These are phyloP conservation scores for Peromyscus californicus DNA, from an alignment of 2,113 vertebrate species.

Conservation along the genomic window DNA sequence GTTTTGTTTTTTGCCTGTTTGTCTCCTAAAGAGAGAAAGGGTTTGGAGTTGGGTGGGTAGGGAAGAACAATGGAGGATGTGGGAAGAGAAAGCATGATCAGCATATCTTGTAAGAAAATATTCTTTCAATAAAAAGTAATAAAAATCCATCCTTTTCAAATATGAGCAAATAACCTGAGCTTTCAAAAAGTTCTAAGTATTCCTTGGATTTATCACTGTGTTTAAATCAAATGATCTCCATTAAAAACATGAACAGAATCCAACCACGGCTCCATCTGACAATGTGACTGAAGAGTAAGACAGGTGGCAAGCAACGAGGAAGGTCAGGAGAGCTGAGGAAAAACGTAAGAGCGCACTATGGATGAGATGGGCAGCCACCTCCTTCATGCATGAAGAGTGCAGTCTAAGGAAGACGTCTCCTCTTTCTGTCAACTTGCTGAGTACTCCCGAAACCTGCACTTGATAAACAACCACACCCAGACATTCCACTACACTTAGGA, in stretches of 20 bases:
- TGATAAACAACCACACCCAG: slow-evolving; percentile 72
- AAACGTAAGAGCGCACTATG: slow-evolving; percentile 56
- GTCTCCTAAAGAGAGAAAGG: background rate
- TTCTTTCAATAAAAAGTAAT: background rate
- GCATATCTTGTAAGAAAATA: background rate
- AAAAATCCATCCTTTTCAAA: background rate
- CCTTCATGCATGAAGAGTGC: slow-evolving; percentile 67
- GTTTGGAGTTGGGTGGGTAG: too few relatives aligned
- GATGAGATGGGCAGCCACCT: slow-evolving; percentile 74
- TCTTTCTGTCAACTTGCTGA: slow-evolving; percentile 67
- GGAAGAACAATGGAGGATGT: background rate
- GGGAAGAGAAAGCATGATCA: background rate
- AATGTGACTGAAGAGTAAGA: slow-evolving; percentile 64
- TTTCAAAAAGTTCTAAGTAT: slow-evolving; percentile 18
- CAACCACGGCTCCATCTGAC: slow-evolving; percentile 41
- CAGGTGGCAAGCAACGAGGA: slow-evolving; percentile 69
- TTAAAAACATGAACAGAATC: slow-evolving; percentile 39
- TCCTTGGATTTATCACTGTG: slow-evolving; percentile 24
- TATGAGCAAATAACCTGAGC: slow-evolving; percentile 29
- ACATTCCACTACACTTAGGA: slow-evolving; percentile 35
- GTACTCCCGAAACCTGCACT: slow-evolving; percentile 55
- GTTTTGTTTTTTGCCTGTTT: background rate
- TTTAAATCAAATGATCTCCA: slow-evolving; percentile 60
- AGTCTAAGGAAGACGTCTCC: slow-evolving; percentile 73
- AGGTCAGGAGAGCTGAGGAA: slow-evolving; percentile 64